Conservation (phyloP, 2,113 vertebrate genomes). For the Oryzias javanicus region DNA sequence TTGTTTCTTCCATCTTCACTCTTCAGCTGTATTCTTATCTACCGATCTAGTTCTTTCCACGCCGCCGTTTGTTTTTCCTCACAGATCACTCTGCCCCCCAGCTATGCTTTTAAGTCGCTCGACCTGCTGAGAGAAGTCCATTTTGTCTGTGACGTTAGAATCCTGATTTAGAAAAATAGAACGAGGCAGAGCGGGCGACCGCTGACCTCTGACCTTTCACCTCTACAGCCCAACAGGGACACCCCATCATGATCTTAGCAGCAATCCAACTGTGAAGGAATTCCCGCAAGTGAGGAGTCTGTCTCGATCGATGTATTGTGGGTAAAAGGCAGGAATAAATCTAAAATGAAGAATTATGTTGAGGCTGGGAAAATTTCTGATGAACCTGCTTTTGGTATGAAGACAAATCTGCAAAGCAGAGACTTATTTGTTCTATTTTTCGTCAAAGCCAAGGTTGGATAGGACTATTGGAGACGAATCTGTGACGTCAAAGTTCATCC, state of each 20-base stretch:
- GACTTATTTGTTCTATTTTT: no score
- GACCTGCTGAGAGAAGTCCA: conserved; percentile 41
- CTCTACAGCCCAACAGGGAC: not conserved
- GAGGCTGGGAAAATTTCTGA: no score
- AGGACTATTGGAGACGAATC: no score
- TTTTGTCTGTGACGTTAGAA: conserved; percentile 42
- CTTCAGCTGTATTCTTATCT: not conserved
- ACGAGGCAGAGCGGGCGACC: conserved; percentile 13
- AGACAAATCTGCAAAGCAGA: no score
- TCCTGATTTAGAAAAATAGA: conserved; percentile 16
- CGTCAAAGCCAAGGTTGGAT: no score
- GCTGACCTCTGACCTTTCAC: conserved; percentile 46
- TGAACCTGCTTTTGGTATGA: no score
- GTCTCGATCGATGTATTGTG: no score
- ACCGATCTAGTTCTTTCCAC: not conserved
- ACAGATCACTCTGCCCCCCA: not conserved
- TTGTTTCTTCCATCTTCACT: not conserved
- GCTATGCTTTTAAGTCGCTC: conserved; percentile 11
- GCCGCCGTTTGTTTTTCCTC: not conserved
- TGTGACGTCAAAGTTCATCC: no score
- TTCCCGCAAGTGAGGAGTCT: conserved; percentile 23
- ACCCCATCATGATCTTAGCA: conserved; percentile 10
- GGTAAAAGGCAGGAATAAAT: no score
- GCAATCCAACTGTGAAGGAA: conserved; percentile 49
- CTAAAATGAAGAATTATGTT: no score